Evolutionary conservation across 1,140 invertebrate species (phyloP), one percentile per base, ranked within the genome.

Genomic region (Caenorhabditis brenneri): DNA sequence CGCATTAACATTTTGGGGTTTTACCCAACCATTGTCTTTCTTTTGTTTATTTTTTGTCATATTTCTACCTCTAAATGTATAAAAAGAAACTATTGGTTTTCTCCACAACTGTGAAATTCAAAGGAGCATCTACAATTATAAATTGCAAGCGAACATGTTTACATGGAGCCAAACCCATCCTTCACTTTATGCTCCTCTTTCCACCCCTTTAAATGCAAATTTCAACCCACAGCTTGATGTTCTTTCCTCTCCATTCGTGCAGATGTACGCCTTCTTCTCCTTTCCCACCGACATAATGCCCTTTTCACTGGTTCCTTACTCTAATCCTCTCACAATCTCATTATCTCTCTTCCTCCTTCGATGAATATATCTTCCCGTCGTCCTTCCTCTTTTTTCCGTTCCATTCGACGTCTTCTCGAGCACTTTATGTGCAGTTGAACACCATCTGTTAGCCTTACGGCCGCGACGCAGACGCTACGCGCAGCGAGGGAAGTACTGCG

Each of bases 331-430:
- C 10, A 24, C 22, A 27, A 24, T 74, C 22, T n/a, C 19, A 42
- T 74, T 9, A 33, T 42, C 33, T 27, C 65, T 74, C 22, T 2
- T 10, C 65, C 10, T 24, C 33, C 36, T n/a, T 42, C 19, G 42
- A 27, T 27, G 24, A 16, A 3, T 74, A 10, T 24, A 39, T 74
- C n/a, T 65, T 24, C 58, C 19, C 15, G 3, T n/a, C 53, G 4
- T 22, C 53, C 53, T 29, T 58, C 65, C 36, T n/a, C 27, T 27
- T 27, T 55, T 27, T 55, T 16, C 65, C n/a, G n/a, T 74, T 46
- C 58, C 65, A 31, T 46, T 74, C 65, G 9, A 74, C 65, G 65
- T 42, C 65, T 74, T 74, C 65, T 46, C 33, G 36, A 42, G 65
- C 65, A 42, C 36, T 74, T 36, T 65, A 19, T 36, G 33, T 36